Base-by-base conservation (phyloP, 2,797 vertebrate genomes). In the Acipenser transmontanus region DNA sequence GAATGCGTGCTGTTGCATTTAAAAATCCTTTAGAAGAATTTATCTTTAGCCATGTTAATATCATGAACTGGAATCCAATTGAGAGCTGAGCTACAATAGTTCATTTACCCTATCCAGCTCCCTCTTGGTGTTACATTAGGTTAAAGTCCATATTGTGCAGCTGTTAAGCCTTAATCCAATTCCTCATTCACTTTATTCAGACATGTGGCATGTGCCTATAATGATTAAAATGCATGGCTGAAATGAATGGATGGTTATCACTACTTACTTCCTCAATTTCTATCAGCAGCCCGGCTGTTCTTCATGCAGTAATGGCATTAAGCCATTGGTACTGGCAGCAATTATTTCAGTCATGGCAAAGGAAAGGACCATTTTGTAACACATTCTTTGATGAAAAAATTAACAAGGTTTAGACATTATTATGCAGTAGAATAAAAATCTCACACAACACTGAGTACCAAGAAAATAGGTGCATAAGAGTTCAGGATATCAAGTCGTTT, bases 141-240 rank as follows among this genome's bases (percentile, higher is more conserved):
- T 13, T 57, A 57, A 57, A 57, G 12, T 57, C 12, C 12, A 57
- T 57, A n/a, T 57, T 13, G 14, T 57, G 54, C 54, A 57, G 6
- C 54, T 13, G 54, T 7, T 57, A 57, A 57, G 14, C 14, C 54
- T 57, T 57, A 57, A 57, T 57, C 54, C 54, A 6, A 57, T 57
- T 57, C 54, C 54, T n/a, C 12, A 57, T 11, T 57, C 54, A 57
- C 54, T n/a, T n/a, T 57, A 57, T 57, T n/a, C 54, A 11, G 54
- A 57, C 54, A 57, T 57, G 54, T 57, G 54, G 54, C 54, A 57
- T 57, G 54, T 57, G 54, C 54, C 54, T 57, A n/a, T 57, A n/a
- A 57, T 57, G 54, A 57, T 57, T 57, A 8, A 57, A 57, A 57
- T 57, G 12, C 7, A 57, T 57, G 12, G 2, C 54, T 57, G 12